Conservation (phyloP, 2,888 invertebrate species). For the Drosophila pseudotakahashii region DNA sequence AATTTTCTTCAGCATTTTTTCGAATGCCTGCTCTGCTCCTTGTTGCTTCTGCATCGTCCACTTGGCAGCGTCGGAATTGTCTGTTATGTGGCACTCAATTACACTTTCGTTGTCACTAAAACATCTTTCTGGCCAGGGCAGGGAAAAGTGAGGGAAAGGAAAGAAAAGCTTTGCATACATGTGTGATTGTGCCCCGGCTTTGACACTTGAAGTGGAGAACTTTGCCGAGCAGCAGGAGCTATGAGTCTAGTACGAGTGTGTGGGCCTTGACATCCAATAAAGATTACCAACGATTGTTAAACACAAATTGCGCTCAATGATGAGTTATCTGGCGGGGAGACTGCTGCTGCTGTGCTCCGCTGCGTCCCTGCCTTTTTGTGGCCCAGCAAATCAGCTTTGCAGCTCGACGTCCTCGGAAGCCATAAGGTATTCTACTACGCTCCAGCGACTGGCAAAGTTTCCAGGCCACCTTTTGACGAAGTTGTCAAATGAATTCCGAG, state of each 20-base stretch:
- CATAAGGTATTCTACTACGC: constrained; percentile 41
- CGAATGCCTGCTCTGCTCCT: constrained; percentile 31
- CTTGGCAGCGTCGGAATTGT: constrained; percentile 66
- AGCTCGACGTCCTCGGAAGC: constrained; percentile 17
- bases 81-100: constrained; percentile 76
- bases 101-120: constrained; percentile 77
- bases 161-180: constrained; percentile 23
- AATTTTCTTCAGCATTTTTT: constrained; percentile 47
- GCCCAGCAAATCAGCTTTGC: constrained; percentile 63
- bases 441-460: constrained; percentile 37
- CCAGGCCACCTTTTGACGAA: constrained; percentile 47
- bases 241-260: constrained; percentile 43
- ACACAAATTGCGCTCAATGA: constrained; percentile 76
- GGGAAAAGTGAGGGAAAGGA: constrained; percentile 36
- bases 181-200: constrained; percentile 19
- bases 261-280: constrained; percentile 70
- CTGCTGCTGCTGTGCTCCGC: background rate
- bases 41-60: constrained; percentile 43
- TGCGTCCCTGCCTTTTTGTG: constrained; percentile 31
- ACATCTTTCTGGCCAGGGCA: constrained; percentile 53
- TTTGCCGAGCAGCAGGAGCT: constrained; percentile 34
- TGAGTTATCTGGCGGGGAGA: constrained; percentile 55
- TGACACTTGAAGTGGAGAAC: constrained; percentile 69
- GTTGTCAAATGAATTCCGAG: constrained; percentile 64
- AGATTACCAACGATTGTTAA: constrained; percentile 77